Evolutionary conservation across 1,140 invertebrate genomes (phyloP).

Genomic region (Drosophila yakuba): DNA sequence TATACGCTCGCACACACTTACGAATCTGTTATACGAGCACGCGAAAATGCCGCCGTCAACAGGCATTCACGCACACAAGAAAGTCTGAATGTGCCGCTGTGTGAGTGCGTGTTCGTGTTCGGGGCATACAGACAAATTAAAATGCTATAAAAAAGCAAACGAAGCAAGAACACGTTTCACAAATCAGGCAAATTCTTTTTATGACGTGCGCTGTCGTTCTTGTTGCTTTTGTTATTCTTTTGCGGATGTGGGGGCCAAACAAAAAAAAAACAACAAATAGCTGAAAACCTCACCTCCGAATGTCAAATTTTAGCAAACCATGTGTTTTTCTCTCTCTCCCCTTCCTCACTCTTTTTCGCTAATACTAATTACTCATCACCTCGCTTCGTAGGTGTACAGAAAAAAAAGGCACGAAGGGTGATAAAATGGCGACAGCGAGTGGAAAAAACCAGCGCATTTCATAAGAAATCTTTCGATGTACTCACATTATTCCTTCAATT

Average conservation of each 20-base stretch:
- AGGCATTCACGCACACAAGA: slow-evolving; percentile 40
- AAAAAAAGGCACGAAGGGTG: slow-evolving; percentile 43
- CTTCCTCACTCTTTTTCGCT: background rate
- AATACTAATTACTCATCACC: slow-evolving; percentile 73
- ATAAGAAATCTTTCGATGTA: slow-evolving; percentile 25
- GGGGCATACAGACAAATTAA: slow-evolving; percentile 80
- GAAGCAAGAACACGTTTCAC: slow-evolving; percentile 82
- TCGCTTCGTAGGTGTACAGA: slow-evolving; percentile 61
- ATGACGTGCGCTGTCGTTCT: slow-evolving; percentile 71
- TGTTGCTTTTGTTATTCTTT: slow-evolving; percentile 44
- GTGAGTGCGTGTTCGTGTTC: slow-evolving; percentile 61
- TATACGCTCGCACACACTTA: slow-evolving; percentile 29
- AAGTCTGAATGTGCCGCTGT: slow-evolving; percentile 9
- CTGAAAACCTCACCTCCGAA: slow-evolving; percentile 8
- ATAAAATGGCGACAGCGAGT: slow-evolving; percentile 72
- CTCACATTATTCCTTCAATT: slow-evolving; percentile 79
- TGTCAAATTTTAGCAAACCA: slow-evolving; percentile 41
- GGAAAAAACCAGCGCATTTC: slow-evolving; percentile 59
- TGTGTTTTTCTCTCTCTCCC: slow-evolving; percentile 41
- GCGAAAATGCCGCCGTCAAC: slow-evolving; percentile 59
- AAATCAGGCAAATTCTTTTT: slow-evolving; percentile 82
- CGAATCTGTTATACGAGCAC: slow-evolving; percentile 64
- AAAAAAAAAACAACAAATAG: background rate
- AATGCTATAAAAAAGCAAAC: slow-evolving; percentile 83
- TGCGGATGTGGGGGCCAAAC: slow-evolving; percentile 33